A percentile compares a stretch with the other conserved stretches of the same genome.
Conservation (phyloP, 2,113 vertebrate genomes). For the Rhipidura dahli region DNA sequence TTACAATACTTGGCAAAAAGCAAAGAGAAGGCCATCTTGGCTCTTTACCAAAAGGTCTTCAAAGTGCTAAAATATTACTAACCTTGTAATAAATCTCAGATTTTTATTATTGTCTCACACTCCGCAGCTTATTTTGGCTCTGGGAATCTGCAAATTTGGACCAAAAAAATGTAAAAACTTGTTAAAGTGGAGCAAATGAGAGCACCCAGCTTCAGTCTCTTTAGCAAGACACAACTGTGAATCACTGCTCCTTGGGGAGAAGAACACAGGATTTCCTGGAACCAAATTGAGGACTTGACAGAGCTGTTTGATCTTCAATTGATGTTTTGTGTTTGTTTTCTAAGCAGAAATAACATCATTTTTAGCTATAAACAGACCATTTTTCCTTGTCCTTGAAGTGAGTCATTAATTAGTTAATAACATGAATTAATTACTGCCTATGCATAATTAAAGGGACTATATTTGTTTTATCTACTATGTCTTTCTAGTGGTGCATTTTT, state of each 20-base stretch:
- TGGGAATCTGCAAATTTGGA: neutral
- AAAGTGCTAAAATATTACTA: conserved; percentile 38
- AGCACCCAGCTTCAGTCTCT: conserved; percentile 13
- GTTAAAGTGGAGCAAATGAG: conserved; percentile 17
- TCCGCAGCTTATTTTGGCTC: conserved; percentile 26
- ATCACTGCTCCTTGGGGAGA: neutral
- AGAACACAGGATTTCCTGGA: conserved; percentile 43
- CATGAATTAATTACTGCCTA: neutral
- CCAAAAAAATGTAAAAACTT: neutral
- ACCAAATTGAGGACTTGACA: neutral
- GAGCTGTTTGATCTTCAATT: conserved; percentile 13
- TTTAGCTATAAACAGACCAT: neutral
- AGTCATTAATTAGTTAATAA: conserved; percentile 19
- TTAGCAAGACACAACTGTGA: conserved; percentile 7
- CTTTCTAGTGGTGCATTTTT: neutral
- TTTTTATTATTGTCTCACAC: conserved; percentile 28
- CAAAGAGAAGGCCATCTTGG: neutral
- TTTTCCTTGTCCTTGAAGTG: neutral
- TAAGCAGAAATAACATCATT: conserved; percentile 18
- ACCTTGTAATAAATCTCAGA: neutral
- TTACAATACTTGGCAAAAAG: conserved; percentile 21
- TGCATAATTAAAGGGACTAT: neutral
- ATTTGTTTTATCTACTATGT: neutral
- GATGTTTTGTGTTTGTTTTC: conserved; percentile 35
- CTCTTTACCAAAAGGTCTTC: neutral